Conservation (phyloP, 2,113 vertebrate species). For the Lagenorhynchus albirostris region DNA sequence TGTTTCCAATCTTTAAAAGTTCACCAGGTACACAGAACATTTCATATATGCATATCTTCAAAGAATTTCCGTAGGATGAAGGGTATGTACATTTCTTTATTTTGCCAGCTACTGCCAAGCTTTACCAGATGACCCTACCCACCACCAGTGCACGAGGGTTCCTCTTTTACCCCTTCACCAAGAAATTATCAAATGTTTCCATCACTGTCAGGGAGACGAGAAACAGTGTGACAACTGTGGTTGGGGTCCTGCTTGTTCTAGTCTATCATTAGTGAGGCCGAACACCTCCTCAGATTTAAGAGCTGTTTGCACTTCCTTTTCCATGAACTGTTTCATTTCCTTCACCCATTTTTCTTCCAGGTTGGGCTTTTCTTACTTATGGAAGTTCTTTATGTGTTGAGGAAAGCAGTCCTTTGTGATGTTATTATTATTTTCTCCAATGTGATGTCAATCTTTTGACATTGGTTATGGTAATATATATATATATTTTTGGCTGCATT, state of each 20-base stretch:
- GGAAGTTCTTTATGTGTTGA: not conserved
- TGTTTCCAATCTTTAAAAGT: not conserved
- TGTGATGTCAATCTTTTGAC: not conserved
- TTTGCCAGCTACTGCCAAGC: not conserved
- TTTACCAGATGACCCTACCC: not conserved
- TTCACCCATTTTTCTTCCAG: not conserved
- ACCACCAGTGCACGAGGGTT: too few relatives aligned
- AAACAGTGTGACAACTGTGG: too few relatives aligned
- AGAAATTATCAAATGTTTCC: not conserved
- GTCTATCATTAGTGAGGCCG: not conserved
- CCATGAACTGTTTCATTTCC: not conserved
- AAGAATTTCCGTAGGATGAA: not conserved
- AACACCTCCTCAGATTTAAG: not conserved
- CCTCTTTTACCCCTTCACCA: not conserved
- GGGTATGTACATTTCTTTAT: rapidly evolving
- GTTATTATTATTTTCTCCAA: not conserved
- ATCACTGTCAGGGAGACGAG: not conserved
- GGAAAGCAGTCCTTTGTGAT: not conserved
- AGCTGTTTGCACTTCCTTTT: not conserved
- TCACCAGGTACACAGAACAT: not conserved
- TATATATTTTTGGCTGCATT: too few relatives aligned
- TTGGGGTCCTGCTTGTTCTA: not conserved
- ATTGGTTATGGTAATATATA: not conserved
- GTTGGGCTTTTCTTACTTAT: not conserved
- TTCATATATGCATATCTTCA: not conserved